Conservation (phyloP, 2,113 vertebrate species). For the Gnathonemus echidnorhynchus region DNA sequence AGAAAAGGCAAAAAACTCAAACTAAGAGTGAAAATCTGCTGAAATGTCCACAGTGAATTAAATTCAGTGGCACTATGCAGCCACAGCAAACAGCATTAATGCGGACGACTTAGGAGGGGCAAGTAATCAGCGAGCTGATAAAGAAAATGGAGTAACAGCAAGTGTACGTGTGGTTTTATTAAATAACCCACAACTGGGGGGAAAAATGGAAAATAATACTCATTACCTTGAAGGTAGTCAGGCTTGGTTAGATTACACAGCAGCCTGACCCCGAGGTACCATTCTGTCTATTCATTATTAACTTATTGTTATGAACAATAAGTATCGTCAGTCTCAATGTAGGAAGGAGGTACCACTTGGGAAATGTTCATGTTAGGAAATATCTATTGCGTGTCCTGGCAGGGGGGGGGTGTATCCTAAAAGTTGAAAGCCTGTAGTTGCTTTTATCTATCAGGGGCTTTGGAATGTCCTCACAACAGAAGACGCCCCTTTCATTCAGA, state of each 20-base stretch:
- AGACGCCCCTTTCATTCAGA: neutral
- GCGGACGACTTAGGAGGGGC: neutral
- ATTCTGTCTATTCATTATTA: neutral
- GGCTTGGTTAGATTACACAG: neutral
- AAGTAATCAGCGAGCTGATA: neutral
- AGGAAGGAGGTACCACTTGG: neutral
- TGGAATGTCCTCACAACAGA: neutral
- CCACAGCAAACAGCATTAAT: neutral
- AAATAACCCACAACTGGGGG: neutral
- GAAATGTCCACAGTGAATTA: neutral
- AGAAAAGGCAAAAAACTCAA: neutral
- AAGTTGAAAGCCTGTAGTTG: neutral
- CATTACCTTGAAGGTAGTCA: neutral
- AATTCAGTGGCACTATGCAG: neutral
- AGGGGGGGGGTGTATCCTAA: neutral
- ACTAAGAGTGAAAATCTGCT: neutral
- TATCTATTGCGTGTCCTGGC: neutral
- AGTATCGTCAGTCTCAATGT: neutral
- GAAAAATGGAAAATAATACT: neutral
- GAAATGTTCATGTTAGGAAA: neutral
- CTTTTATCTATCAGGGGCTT: neutral
- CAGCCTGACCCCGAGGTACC: neutral
- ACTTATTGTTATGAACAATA: neutral
- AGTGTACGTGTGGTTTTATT: neutral
- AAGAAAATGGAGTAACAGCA: neutral